Percentiles rank a stretch among this genome's conserved stretches.
Evolutionary conservation across 2,113 vertebrate species (phyloP).

Genomic region (Cottus gobio): DNA sequence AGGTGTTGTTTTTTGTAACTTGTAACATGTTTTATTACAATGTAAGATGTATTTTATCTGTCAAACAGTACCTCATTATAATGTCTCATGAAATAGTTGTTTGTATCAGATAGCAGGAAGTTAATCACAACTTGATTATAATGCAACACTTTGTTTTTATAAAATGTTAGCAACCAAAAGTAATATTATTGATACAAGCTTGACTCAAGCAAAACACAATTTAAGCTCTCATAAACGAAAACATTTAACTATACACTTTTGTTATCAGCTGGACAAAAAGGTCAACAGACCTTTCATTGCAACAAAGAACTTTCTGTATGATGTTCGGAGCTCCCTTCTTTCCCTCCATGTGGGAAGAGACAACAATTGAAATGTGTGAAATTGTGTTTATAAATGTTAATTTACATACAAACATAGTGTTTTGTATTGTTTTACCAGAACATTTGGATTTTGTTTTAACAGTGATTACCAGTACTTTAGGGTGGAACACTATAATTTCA

Average conservation of each 20-base stretch:
- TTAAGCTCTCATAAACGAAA: constrained; percentile 81
- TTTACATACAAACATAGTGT: not conserved
- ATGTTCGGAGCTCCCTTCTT: not conserved
- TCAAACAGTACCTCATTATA: constrained; percentile 11
- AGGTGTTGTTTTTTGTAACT: constrained; percentile 1
- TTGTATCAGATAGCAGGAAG: constrained; percentile 8
- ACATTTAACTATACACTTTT: constrained; percentile 49
- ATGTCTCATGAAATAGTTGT: not conserved
- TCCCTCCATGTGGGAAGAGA: constrained; percentile 2
- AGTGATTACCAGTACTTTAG: not conserved
- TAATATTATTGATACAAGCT: constrained; percentile 83
- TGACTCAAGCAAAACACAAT: constrained; percentile 91
- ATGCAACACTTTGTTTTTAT: constrained; percentile 2
- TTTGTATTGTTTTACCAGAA: not conserved
- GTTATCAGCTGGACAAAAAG: constrained; percentile 22
- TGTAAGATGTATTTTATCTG: constrained; percentile 24
- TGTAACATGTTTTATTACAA: constrained; percentile 39
- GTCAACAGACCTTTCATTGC: constrained; percentile 8
- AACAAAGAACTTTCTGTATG: not conserved
- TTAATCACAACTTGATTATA: not conserved
- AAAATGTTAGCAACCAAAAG: constrained; percentile 42
- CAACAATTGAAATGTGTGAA: not conserved
- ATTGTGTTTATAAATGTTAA: not conserved
- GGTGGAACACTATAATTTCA: not conserved
- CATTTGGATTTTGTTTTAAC: not conserved